These are phyloP conservation scores for Polypterus senegalus DNA, from an alignment of 2,113 vertebrate species.

Conservation along the genomic window DNA sequence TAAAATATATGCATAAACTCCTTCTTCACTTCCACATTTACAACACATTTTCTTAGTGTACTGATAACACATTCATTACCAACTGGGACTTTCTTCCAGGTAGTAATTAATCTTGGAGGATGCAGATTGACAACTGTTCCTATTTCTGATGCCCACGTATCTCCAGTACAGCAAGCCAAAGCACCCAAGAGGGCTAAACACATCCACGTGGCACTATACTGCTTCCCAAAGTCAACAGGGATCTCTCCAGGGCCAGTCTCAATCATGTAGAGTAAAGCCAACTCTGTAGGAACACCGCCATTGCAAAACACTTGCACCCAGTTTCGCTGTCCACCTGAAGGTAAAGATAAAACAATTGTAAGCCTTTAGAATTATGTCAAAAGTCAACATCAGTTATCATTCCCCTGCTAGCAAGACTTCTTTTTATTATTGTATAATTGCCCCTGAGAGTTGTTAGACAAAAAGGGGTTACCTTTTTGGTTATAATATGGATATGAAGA, in stretches of 20 bases:
- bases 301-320: slow-evolving; percentile 95
- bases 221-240: slow-evolving; percentile 74
- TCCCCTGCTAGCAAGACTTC: background rate
- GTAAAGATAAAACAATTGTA: slow-evolving; percentile 6
- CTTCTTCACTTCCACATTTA: too few relatives aligned
- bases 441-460: too few relatives aligned
- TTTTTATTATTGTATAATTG: background rate
- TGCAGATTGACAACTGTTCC: slow-evolving; percentile 68
- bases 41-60: too few relatives aligned
- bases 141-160: slow-evolving; percentile 93
- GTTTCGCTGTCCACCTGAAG: slow-evolving; percentile 81
- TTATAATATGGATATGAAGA: too few relatives aligned
- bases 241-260: slow-evolving; percentile 90
- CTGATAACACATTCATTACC: slow-evolving; percentile 39
- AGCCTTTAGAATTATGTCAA: background rate
- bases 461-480: too few relatives aligned
- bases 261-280: slow-evolving; percentile 90
- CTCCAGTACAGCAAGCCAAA: slow-evolving; percentile 73
- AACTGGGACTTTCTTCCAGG: slow-evolving; percentile 79
- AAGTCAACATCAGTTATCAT: background rate
- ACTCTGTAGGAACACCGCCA: slow-evolving; percentile 79
- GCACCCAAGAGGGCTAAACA: slow-evolving; percentile 84
- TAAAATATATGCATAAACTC: too few relatives aligned
- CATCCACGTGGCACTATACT: slow-evolving; percentile 91
- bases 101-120: slow-evolving; percentile 78